phyloP scores from a whole-genome alignment of 2,113 vertebrate genomes.

The Rattus norvegicus region DNA sequence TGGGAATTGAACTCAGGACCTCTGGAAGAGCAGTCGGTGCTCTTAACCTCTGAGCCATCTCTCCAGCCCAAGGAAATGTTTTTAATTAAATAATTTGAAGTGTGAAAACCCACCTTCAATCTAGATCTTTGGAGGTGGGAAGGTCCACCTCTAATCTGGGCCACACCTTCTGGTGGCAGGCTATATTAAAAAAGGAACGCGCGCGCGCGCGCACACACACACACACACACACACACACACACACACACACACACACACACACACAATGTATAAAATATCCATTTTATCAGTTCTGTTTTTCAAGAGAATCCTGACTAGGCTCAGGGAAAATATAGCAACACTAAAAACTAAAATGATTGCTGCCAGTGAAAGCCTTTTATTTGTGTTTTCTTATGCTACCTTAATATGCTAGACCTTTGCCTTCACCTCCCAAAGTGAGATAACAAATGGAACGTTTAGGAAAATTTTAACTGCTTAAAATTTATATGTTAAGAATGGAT shows the following conservation, averaged over 20 bases:
- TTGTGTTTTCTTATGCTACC: constrained; percentile 50
- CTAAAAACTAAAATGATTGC: neutral
- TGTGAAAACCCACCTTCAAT: neutral
- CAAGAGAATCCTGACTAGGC: neutral
- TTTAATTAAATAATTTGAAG: neutral
- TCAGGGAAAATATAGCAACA: neutral
- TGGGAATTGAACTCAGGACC: too few relatives aligned
- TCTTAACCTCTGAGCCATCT: too few relatives aligned
- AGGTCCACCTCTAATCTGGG: neutral
- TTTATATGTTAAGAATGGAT: neutral
- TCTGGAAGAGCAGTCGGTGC: too few relatives aligned
- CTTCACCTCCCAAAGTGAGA: neutral
- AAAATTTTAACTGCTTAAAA: neutral
- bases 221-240: too few relatives aligned
- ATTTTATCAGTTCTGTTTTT: neutral
- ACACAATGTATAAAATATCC: neutral
- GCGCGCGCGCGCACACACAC: too few relatives aligned
- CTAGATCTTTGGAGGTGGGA: neutral
- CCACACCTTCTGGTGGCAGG: neutral
- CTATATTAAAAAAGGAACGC: too few relatives aligned
- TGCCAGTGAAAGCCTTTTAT: constrained; percentile 16
- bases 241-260: too few relatives aligned
- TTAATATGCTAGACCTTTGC: constrained; percentile 6
- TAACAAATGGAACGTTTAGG: neutral
- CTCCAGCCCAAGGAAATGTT: neutral